Base-by-base conservation (phyloP, 2,888 invertebrate species). In the Vandiemenella viatica region DNA sequence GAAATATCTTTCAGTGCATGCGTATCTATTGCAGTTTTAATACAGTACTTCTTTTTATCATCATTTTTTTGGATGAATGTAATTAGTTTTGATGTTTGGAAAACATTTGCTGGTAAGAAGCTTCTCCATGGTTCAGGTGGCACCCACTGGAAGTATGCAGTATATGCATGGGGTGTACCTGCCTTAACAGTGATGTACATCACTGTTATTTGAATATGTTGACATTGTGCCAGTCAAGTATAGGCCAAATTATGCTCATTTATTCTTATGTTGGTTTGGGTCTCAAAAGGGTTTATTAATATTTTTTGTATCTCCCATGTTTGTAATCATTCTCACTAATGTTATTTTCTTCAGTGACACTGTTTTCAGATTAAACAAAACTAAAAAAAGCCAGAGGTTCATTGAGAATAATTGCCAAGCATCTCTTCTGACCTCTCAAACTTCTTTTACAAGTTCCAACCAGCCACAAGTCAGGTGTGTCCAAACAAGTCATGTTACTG, bases 51-150 rank as follows among this genome's bases (percentile, higher is more conserved):
- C 50, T 67, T 63, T 55, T 58, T 70, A 23, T 61, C 66, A 0
- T 59, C 66, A 3, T 69, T 70, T 57, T 63, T 62, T 53, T 71
- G 71, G 71, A 66, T 67, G 65, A 68, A 64, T 53, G 61, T 67
- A 6, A 64, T 70, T 61, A 65, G 68, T 37, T 58, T 67, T 46
- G 69, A 69, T 53, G 62, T 69, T 38, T 68, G 65, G 60, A 56
- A 63, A 38, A 68, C 68, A 1, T 69, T 70, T 52, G 15, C 38
- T 4, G 8, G 26, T 26, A 7, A 7, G 8, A 15, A 8, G 16
- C 56, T 57, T 16, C 49, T 37, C 46, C 55, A 49, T 32, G 41
- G 48, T 6, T 17, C 42, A 6, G 4, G 10, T 38, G 55, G 38
- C 7, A 53, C 55, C 10, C 56, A 58, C 45, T 20, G 56, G 22